phyloP scores from a whole-genome alignment of 2,797 vertebrate genomes.

The Taeniopygia guttata region DNA sequence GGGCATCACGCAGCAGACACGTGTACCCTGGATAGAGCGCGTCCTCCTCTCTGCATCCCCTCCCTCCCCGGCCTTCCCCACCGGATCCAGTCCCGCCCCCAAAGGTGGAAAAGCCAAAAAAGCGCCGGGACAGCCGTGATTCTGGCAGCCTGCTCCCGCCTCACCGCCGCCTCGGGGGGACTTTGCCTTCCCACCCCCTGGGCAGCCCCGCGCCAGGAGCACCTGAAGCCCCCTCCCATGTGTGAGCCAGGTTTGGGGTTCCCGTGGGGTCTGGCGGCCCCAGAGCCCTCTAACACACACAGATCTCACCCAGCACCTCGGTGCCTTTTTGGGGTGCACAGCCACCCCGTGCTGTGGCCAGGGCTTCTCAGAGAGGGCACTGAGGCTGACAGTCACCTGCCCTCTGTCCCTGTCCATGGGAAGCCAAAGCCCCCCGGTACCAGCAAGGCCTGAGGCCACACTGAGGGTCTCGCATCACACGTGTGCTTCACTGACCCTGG shows the following conservation, averaged over 20 bases:
- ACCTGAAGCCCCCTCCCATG: background rate
- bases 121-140: background rate
- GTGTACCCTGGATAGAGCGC: constrained; percentile 31
- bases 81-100: background rate
- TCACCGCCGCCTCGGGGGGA: background rate
- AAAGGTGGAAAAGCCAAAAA: constrained; percentile 45
- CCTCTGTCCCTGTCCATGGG: constrained; percentile 12
- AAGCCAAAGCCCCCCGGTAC: background rate
- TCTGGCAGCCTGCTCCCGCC: background rate
- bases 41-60: background rate
- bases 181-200: background rate
- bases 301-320: constrained; percentile 35
- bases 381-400: background rate
- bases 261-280: background rate
- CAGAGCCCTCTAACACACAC: background rate
- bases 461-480: background rate
- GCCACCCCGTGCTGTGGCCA: background rate
- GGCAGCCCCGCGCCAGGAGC: background rate
- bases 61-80: background rate
- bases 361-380: background rate
- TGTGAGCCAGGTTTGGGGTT: background rate
- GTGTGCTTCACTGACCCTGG: background rate
- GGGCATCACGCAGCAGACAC: constrained; percentile 16
- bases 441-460: background rate
- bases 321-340: constrained; percentile 26